Evolutionary conservation across 1,140 invertebrate species (phyloP).

Genomic region (Calosoma granatense): DNA sequence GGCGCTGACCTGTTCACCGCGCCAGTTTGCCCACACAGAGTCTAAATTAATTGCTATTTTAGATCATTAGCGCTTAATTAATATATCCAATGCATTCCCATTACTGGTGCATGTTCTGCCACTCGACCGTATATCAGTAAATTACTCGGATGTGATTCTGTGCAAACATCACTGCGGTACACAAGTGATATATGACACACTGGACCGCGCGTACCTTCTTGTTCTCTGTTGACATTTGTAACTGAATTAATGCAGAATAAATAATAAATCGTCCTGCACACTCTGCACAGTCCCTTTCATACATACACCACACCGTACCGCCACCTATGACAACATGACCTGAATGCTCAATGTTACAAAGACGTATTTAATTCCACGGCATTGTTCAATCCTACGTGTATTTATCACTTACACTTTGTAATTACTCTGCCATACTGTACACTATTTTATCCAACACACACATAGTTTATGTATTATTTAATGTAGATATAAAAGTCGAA

Average conservation of each 20-base stretch:
- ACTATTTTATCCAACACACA: no score
- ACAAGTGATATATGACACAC: background rate
- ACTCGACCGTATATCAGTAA: background rate
- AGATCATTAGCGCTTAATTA: constrained; percentile 8
- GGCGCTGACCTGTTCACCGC: background rate
- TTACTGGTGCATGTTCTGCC: constrained; percentile 1
- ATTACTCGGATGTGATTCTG: background rate
- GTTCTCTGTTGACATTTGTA: background rate
- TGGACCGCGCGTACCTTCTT: background rate
- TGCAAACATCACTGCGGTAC: background rate
- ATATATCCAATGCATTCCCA: background rate
- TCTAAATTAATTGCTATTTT: constrained; percentile 6
- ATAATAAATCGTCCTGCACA: background rate
- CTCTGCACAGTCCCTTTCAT: background rate
- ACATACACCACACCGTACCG: no score
- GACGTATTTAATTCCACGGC: no score
- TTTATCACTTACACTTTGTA: no score
- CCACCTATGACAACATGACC: background rate
- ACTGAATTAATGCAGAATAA: background rate
- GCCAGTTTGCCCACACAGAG: background rate
- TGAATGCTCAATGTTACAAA: background rate
- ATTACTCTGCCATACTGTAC: no score
- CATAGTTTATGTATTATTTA: no score
- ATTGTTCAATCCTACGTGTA: no score
- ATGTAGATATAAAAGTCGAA: no score